Evolutionary conservation across 2,113 vertebrate genomes (phyloP).

Genomic region (Heterotilapia buettikoferi): DNA sequence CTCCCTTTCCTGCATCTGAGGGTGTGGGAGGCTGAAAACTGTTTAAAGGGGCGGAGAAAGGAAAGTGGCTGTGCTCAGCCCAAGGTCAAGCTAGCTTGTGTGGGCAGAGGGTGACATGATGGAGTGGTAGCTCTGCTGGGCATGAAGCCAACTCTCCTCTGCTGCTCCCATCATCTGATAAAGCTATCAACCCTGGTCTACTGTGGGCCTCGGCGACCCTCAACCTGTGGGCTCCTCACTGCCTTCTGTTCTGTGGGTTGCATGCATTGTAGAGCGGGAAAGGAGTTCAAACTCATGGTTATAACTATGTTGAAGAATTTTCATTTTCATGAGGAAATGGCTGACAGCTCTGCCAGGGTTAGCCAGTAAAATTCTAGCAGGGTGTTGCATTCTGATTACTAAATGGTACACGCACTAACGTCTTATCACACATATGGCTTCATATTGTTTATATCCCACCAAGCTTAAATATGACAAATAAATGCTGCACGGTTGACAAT

Average conservation of each 20-base stretch:
- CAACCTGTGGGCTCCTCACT: slow-evolving; percentile 3
- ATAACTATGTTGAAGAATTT: slow-evolving; percentile 12
- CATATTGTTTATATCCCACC: not conserved
- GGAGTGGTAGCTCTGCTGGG: slow-evolving; percentile 35
- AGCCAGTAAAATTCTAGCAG: not conserved
- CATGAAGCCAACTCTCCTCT: slow-evolving; percentile 23
- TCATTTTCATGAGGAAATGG: slow-evolving; percentile 3
- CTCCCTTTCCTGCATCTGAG: slow-evolving; percentile 40
- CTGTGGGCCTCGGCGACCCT: slow-evolving; percentile 21
- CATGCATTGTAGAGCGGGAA: not conserved
- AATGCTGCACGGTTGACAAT: not conserved
- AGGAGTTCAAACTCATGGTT: slow-evolving; percentile 11
- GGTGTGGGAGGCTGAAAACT: not conserved
- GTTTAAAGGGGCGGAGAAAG: not conserved
- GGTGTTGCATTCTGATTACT: not conserved
- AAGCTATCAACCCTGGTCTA: slow-evolving; percentile 28
- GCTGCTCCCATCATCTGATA: slow-evolving; percentile 30
- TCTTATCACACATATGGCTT: not conserved
- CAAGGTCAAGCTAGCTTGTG: slow-evolving; percentile 52
- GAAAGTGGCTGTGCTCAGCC: slow-evolving; percentile 13
- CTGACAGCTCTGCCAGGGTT: not conserved
- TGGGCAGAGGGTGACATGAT: slow-evolving; percentile 29
- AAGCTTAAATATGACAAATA: not conserved
- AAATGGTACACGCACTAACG: not conserved
- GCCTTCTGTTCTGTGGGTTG: slow-evolving; percentile 5